Evolutionary conservation across 23 tunicate genomes (phyloP), one percentile per base, ranked within the genome.

Genomic region (Botrylloides violaceus): DNA sequence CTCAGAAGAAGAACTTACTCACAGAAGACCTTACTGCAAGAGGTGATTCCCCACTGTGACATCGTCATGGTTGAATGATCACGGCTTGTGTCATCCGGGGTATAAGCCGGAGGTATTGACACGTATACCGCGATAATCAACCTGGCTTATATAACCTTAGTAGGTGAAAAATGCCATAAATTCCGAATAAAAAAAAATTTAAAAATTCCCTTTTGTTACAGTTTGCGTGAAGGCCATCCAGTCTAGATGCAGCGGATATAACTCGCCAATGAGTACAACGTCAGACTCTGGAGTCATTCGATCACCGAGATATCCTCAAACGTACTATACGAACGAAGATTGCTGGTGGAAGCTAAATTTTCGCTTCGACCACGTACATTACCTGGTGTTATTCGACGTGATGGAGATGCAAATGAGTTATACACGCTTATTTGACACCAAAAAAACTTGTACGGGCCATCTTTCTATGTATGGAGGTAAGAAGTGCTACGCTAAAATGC

Each of bases 281-380:
- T 31, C 70, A 3, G 33, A 3, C 26, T 63, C 70, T 3, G 70
- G 70, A 3, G 4, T 19, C 35, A 15, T 63, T 3, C 4, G 29
- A 31, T 63, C 70, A 9, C 70, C 70, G 6, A 63, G 35, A 63
- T 63, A 63, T 63, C 70, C 70, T 3, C 4, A 4, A 9, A 63
- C 18, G 19, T 63, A 63, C 9, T 21, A 33, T 3, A 33, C 19
- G 26, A 7, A 63, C 35, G 70, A 63, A 63, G 33, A 63, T 34
- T 63, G 70, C 36, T 19, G 4, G 20, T 63, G 70, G 70, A 15
- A 7, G 6, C 29, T 63, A 9, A 63, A 63, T 12, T 63, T 27
- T 31, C 4, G 3, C 4, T 63, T 15, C 35, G 36, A 63, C 20
- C 70, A 63, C 33, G 35, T 31, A 25, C 35, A 63, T 63, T 63